Base-by-base conservation (phyloP, 2,888 invertebrate genomes). In the Zygaena filipendulae region DNA sequence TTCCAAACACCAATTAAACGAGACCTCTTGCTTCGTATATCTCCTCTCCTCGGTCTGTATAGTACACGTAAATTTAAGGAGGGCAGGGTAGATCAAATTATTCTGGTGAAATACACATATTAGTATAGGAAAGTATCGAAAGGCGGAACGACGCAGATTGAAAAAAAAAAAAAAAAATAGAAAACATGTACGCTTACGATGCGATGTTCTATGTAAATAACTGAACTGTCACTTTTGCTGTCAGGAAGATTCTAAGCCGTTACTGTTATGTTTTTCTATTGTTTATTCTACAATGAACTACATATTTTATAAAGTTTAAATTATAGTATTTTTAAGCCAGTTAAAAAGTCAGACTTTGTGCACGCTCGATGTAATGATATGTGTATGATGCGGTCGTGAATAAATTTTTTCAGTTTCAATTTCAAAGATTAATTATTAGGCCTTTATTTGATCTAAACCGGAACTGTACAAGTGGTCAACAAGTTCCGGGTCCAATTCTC, bases 81-180 rank as follows among this genome's bases (percentile, higher is more conserved):
- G 44, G 58, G 47, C 35, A 47, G 37, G 46, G 51, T 13, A 43
- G 67, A 11, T 43, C 69, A 32, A 20, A 19, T 35, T 43, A 46
- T 21, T 33, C 39, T 63, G 61, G 71, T 49, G 42, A 30, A 40
- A 39, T 47, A 40, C 45, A 50, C 56, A 48, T 57, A 55, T 63
- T 64, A 59, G 59, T 64, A 53, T 62, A 72, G 59, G 67, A 72
- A 74, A 71, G 66, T 71, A 74, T 67, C 57, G 70, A 75, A 72
- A 74, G 66, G 70, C 68, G 70, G 70, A 75, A 72, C 63, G 64
- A 43, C 48, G 49, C 56, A n/a, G 66, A 69, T 71, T 71, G 70
- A 72, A 72, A 75, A 75, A 69, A 70, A 67, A 68, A 71, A 72
- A 75, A 60, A 72, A 72, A 75, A 75, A 69, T 70, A 67, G 68